A percentile compares a stretch with the other conserved stretches of the same genome.
Evolutionary conservation across 2,888 invertebrate genomes (phyloP).

Genomic region (Campoplex capitator): DNA sequence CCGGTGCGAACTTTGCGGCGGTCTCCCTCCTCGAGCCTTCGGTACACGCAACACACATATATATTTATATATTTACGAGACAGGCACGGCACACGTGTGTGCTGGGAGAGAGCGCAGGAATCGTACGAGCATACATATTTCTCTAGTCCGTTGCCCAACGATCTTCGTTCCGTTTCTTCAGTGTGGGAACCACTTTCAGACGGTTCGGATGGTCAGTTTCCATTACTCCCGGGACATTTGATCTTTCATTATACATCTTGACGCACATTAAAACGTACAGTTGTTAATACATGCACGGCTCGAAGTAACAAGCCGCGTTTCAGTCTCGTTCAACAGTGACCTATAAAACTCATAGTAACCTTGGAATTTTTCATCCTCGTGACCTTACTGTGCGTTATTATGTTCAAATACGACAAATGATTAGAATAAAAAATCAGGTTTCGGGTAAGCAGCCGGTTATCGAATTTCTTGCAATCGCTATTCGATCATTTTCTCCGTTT

Average conservation of each 20-base stretch:
- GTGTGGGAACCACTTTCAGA: conserved; percentile 80
- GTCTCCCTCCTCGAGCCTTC: conserved; percentile 12
- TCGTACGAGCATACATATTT: conserved; percentile 30
- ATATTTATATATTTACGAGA: neutral
- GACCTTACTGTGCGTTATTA: neutral
- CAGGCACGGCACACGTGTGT: neutral
- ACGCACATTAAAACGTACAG: neutral
- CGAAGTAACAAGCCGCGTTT: neutral
- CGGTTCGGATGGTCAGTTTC: conserved; percentile 76
- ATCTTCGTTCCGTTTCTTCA: conserved; percentile 72
- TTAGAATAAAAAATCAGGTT: conserved; percentile 3
- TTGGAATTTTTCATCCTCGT: neutral
- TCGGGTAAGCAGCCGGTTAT: conserved; percentile 16
- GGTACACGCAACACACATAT: no score
- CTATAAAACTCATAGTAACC: neutral
- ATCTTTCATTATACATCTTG: neutral
- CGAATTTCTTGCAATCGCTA: neutral
- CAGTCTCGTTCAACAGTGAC: neutral
- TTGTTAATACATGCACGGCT: neutral
- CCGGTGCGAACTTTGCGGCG: conserved; percentile 5
- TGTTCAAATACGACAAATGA: neutral
- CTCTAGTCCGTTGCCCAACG: conserved; percentile 68
- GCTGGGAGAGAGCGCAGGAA: conserved; percentile 17
- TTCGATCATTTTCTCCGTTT: no score
- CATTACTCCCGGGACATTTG: conserved; percentile 54